Base-by-base conservation (phyloP, 2,113 vertebrate species). In the Eudorcas thomsonii region DNA sequence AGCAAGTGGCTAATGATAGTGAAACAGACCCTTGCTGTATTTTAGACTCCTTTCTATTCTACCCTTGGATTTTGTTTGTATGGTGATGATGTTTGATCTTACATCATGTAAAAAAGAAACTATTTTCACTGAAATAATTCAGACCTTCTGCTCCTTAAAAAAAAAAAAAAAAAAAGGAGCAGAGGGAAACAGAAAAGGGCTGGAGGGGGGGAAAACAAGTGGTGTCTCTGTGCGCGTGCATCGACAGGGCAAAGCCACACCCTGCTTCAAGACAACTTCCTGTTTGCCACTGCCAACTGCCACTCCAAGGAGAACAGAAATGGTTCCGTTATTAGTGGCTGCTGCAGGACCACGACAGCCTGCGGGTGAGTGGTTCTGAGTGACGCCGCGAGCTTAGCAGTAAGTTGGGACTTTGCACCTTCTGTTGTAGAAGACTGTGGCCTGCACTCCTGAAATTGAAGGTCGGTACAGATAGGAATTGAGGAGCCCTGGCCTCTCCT, bases 231-330 rank as follows among this genome's bases (percentile, higher is more conserved):
- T 77, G 45, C 71, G n/a, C 86, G 23, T 90, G 62, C 97, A 89
- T 95, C 94, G 95, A 95, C 95, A 95, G 95, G 95, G 91, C 33
- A 96, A 91, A 94, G 39, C 98, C 98, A 98, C 98, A 98, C 98
- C 98, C 98, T 95, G 4, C 97, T 98, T 95, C 96, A 94, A 98
- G 97, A 98, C 98, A 97, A 91, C 98, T 98, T 98, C 98, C 98
- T 98, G 98, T 98, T 98, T 97, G 97, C 97, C 94, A 90, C 95
- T 96, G 95, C 98, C 98, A 98, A 97, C 98, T 98, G 97, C 92
- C 98, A 98, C 97, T 98, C 97, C 95, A 98, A 96, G 91, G 91
- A 98, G 98, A 97, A 77, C 91, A 97, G 98, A 97, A 94, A 94
- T 91, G 98, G 95, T 98, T 98, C 98, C 97, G 98, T 98, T 96